Conservation (phyloP, 2,888 invertebrate species). For the Cosmia pyralina region DNA sequence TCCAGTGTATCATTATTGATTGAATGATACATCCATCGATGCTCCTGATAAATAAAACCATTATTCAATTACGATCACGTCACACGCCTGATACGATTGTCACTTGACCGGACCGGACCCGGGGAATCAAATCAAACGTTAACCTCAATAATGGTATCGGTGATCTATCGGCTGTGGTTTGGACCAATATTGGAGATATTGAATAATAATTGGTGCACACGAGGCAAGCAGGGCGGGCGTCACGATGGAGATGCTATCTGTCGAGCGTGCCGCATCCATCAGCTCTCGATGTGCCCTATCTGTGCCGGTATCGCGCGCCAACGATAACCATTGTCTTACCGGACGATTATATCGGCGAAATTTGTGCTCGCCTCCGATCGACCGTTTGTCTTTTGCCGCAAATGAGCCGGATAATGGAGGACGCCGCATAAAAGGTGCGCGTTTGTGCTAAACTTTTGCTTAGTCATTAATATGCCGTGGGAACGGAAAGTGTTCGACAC, state of each 20-base stretch:
- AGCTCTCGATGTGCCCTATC: constrained; percentile 80
- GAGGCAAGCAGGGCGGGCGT: constrained; percentile 74
- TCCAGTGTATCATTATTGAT: constrained; percentile 69
- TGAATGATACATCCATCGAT: constrained; percentile 76
- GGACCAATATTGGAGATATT: constrained; percentile 79
- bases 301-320: constrained; percentile 81
- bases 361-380: constrained; percentile 86
- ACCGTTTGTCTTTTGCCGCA: constrained; percentile 88
- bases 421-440: constrained; percentile 84
- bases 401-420: constrained; percentile 86
- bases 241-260: constrained; percentile 87
- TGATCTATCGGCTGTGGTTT: constrained; percentile 67
- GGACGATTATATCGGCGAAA: constrained; percentile 88
- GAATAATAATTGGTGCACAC: constrained; percentile 89
- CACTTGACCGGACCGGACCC: constrained; percentile 82
- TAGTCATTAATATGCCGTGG: constrained; percentile 88
- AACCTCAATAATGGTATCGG: constrained; percentile 80
- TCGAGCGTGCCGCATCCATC: constrained; percentile 89
- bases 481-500: constrained; percentile 72
- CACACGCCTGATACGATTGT: constrained; percentile 77
- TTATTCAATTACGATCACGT: constrained; percentile 83
- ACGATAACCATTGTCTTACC: constrained; percentile 87
- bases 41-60: constrained; percentile 76
- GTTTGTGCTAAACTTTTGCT: constrained; percentile 83
- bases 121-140: constrained; percentile 79